Evolutionary conservation across 2,113 vertebrate genomes (phyloP), one percentile per base, ranked within the genome.

Genomic region (Neolamprologus hecqui): DNA sequence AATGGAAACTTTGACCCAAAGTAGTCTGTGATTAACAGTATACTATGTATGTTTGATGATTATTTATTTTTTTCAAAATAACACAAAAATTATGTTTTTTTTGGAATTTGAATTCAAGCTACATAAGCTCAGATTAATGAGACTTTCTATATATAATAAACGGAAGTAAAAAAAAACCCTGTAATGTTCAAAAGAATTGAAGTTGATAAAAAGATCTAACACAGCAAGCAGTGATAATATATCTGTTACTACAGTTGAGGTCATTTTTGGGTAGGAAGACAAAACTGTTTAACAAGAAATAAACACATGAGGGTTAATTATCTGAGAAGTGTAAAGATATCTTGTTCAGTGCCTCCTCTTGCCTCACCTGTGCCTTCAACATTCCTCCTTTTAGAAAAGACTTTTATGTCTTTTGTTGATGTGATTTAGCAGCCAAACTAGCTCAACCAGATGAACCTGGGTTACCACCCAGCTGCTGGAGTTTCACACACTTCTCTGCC

Each of bases 101-200:
- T 55, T 0, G 11, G 53, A 55, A 55, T 55, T 55, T 14, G 12
- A 57, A 57, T 26, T 26, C 6, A 14, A 57, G 4, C 2, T 57
- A 57, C 1, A 26, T 55, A 55, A 55, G 6, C 21, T 8, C 21
- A 57, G 54, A 21, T 53, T 53, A 53, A 53, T 53, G 51, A 53
- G 5, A 21, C 51, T 53, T 53, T 53, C 51, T 21, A 6, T 21
- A 0, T 11, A 54, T 54, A 54, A 21, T 54, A 54, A 54, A 11
- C 5, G 0, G 51, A 53, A 53, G 51, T 53, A 2, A 53, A 53
- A 53, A n/a, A 0, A 19, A 19, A 1, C 9, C 9, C 1, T 54
- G 0, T 6, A 54, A 54, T 54, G 51, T 54, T 54, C n/a, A 54
- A 54, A 54, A 21, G 51, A 54, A 54, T 21, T 54, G n/a, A 54